Base-by-base conservation (phyloP, 2,797 vertebrate genomes). In the Hoplostethus mediterraneus region DNA sequence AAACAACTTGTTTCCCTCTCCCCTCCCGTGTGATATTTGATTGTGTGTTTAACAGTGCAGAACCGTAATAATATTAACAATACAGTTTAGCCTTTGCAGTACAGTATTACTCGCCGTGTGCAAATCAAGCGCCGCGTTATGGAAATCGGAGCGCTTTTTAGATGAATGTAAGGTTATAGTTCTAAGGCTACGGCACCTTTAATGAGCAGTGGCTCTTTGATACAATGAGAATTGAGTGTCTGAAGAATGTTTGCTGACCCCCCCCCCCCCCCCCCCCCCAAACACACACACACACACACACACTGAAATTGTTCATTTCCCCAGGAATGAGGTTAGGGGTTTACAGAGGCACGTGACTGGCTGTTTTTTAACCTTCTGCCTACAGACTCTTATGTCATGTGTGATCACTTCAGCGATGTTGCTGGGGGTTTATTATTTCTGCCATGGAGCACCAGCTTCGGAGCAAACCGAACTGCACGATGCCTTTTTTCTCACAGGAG, bases 381-480 rank as follows among this genome's bases (percentile, higher is more conserved):
- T 93, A 87, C 92, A 93, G 94, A 91, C 92, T 93, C 87, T 82
- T 88, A 88, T 94, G 92, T 94, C 93, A 94, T 86, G 77, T 92
- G 86, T 87, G 90, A 95, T 94, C 92, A 92, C 84, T 93, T 93
- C 92, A 94, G 80, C 82, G 49, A 59, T 83, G 82, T 91, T 89
- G 88, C 87, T 57, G 83, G 82, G 78, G 69, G 51, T 89, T 90
- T 89, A 83, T 90, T 83, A 79, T 88, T 86, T 80, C 76, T 81
- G 77, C 87, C 79, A 82, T 42, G 80, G 90, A 92, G 89, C 82
- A 79, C 83, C 84, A 80, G 86, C 90, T 89, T 87, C 73, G 71
- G 87, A 78, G 67, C 79, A 28, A 89, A 90, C 56, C 66, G 68
- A n/a, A 75, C 85, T 73, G 84, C 80, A 75, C 78, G 52, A n/a